Conservation (phyloP, 2,797 vertebrate species). For the Psittacula derbiana region DNA sequence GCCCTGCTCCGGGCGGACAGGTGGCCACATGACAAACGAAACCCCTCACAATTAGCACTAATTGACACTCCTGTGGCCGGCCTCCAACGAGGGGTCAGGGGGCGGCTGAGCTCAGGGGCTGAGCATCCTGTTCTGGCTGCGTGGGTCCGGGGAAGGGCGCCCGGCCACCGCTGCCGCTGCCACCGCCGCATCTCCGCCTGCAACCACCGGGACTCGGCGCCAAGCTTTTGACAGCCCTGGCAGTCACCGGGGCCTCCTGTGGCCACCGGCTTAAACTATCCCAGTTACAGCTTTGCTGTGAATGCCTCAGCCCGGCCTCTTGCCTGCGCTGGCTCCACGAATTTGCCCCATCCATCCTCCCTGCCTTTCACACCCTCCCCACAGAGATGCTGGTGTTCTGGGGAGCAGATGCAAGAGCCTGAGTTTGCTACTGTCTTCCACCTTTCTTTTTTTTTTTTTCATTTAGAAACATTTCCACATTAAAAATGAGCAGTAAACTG, state of each 20-base stretch:
- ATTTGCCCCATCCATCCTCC: neutral
- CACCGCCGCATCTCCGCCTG: accelerated
- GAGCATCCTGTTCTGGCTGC: neutral
- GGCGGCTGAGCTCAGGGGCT: neutral
- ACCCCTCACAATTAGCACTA: constrained; percentile 60
- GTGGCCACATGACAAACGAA: constrained; percentile 34
- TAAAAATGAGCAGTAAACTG: constrained; percentile 67
- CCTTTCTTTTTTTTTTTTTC: neutral
- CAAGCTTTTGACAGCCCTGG: neutral
- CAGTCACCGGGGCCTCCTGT: neutral
- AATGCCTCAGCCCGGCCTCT: neutral
- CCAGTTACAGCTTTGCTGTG: neutral
- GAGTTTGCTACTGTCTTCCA: neutral
- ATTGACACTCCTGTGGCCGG: constrained; percentile 20
- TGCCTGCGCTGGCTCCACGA: neutral
- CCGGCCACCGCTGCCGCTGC: accelerated
- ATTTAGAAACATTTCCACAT: constrained; percentile 65
- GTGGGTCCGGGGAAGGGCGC: neutral
- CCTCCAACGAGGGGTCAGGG: constrained; percentile 10
- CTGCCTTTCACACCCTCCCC: neutral
- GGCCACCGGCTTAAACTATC: neutral
- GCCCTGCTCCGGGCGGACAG: constrained; percentile 32
- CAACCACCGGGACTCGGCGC: accelerated
- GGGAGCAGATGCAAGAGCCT: neutral
- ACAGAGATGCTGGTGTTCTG: neutral